Base-by-base conservation (phyloP, 2,113 vertebrate genomes). In the Triplophysa tibetana region DNA sequence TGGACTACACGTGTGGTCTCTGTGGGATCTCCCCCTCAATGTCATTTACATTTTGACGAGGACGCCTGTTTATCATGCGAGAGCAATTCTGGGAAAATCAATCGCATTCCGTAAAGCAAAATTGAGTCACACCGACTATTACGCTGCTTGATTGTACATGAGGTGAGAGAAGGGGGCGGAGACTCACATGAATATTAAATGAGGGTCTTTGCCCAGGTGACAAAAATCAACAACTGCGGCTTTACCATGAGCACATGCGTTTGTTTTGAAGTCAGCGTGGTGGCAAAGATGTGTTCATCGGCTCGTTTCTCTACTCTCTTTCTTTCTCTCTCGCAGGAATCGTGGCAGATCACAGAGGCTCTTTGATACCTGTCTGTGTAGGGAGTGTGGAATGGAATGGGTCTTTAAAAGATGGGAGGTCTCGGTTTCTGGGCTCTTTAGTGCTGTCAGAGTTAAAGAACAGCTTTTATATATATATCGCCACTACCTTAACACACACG, bases 1-100 rank as follows among this genome's bases (percentile, higher is more conserved):
- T 81, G 83, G 48, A 23, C 16, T 88, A 85, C 87, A 85, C 88
- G 88, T 89, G 88, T 89, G 65, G 50, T 45, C 69, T 48, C 68
- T 43, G 13, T 29, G 48, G n/a, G 26, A 23, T 21, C 65, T 29
- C 70, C 52, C 70, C 68, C 56, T 74, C 10, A 14, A 9, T 63
- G 77, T 79, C 64, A 68, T 61, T 82, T 67, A 67, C 43, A 45
- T 58, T 75, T 78, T 56, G 60, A 75, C 60, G 62, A 75, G 76
- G 63, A 79, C 9, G 10, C 48, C 73, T 63, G 60, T 62, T 75
- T 75, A 24, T 75, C 72, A 29, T 75, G 56, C 62, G 48, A 62
- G 58, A 75, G 38, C 1, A 60, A 73, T 75, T 75, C 72, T 29
- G 38, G 61, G 58, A 62, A 61, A 75, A 75, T 75, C 72, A 63